Evolutionary conservation across 2,888 invertebrate genomes (phyloP), one percentile per base, ranked within the genome.

Genomic region (Ellobium chinense): DNA sequence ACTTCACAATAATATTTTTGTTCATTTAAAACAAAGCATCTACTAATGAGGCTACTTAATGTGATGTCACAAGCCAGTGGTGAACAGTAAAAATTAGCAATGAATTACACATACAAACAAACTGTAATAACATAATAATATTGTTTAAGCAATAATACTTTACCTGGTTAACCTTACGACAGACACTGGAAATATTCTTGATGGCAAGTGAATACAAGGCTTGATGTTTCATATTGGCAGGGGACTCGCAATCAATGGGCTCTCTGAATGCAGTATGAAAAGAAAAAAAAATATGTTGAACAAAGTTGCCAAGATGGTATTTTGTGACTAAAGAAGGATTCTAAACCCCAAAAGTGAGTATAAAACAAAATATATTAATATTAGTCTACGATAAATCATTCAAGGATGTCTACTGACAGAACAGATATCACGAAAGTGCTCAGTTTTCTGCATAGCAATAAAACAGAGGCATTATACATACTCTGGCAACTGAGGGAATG

Each of bases 101-200:
- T n/a, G n/a, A n/a, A n/a, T n/a, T n/a, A n/a, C n/a, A n/a, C n/a
- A n/a, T 46, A 18, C 9, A 46, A 46, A 12, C 46, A 46, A 46
- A 46, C 46, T 46, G 46, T 46, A 46, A 9, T n/a, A n/a, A n/a
- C n/a, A n/a, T n/a, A n/a, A n/a, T n/a, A n/a, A n/a, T n/a, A n/a
- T n/a, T n/a, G n/a, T n/a, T n/a, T n/a, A n/a, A n/a, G n/a, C n/a
- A n/a, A n/a, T n/a, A n/a, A n/a, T n/a, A n/a, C n/a, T n/a, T 76
- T 80, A 92, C 92, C 91, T 93, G 93, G 92, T 96, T 96, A 4
- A 96, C 95, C 83, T 94, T 93, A 82, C 95, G 95, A 87, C 95
- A 95, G 34, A 95, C 94, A 77, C 94, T 93, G 86, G 94, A 94
- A 82, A 96, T 94, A 78, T 94, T 94, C 46, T 93, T 93, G 5